Percentiles rank a stretch among this genome's conserved stretches.
Conservation (phyloP, 2,888 invertebrate genomes). For the Silvanus unidentatus region DNA sequence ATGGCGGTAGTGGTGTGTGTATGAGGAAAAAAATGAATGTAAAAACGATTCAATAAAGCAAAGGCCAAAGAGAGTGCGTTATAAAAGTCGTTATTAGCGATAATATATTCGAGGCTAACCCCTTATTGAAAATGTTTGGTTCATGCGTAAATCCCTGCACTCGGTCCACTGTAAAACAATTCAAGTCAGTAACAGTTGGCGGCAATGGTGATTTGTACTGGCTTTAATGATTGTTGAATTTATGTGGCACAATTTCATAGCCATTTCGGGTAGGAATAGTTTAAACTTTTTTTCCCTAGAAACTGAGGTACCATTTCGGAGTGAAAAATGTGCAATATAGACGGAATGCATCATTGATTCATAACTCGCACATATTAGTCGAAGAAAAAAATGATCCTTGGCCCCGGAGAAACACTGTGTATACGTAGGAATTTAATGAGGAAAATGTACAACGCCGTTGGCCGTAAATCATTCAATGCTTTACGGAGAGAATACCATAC, state of each 20-base stretch:
- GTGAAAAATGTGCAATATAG: not conserved
- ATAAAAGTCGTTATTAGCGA: conserved; percentile 32
- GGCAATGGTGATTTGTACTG: conserved; percentile 42
- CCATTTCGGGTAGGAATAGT: too few relatives aligned
- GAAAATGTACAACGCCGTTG: conserved; percentile 4
- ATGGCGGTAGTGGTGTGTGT: too few relatives aligned
- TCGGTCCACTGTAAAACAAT: conserved; percentile 40
- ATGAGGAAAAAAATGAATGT: too few relatives aligned
- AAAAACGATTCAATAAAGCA: conserved; percentile 12
- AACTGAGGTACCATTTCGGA: too few relatives aligned
- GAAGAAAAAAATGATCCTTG: conserved; percentile 11
- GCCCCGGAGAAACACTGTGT: conserved; percentile 5
- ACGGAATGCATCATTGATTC: conserved; percentile 6
- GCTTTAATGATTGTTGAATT: conserved; percentile 39
- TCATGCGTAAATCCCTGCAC: conserved; percentile 37
- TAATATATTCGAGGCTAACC: conserved; percentile 28
- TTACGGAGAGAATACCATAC: not conserved
- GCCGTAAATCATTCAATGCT: conserved; percentile 15
- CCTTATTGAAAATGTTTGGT: conserved; percentile 38
- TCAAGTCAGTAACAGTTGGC: conserved; percentile 43
- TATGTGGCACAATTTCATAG: conserved; percentile 13
- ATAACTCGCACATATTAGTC: conserved; percentile 3
- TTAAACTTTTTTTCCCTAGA: too few relatives aligned
- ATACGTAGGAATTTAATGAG: not conserved
- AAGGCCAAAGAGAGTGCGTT: conserved; percentile 23